phyloP scores from a whole-genome alignment of 2,888 invertebrate species.

The Patella pellucida region DNA sequence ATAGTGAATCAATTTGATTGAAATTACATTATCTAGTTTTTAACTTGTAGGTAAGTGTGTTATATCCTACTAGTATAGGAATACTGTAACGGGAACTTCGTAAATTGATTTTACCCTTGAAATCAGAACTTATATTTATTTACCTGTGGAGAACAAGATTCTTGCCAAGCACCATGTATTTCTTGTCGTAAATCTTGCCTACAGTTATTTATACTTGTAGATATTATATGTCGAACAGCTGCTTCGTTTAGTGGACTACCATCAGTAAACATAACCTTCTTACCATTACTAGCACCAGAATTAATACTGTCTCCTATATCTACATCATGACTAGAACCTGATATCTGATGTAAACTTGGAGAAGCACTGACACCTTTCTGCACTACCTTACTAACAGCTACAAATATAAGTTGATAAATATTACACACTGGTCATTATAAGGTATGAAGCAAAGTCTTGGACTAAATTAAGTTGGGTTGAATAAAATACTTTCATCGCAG shows the following conservation, averaged over 20 bases:
- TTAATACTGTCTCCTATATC: slow-evolving; percentile 12
- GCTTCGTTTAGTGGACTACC: background rate
- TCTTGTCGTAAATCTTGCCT: slow-evolving; percentile 5
- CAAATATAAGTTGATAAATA: too few species aligned
- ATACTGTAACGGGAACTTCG: too few species aligned
- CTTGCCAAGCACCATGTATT: background rate
- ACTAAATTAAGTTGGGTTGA: too few species aligned
- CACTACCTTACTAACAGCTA: slow-evolving; percentile 15
- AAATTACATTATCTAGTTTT: too few species aligned
- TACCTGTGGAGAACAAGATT: background rate
- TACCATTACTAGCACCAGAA: background rate
- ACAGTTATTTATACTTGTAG: background rate
- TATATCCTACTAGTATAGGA: too few species aligned
- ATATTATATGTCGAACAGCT: too few species aligned
- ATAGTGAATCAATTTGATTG: too few species aligned
- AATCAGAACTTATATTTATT: background rate
- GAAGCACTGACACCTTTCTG: slow-evolving; percentile 41
- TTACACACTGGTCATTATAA: too few species aligned
- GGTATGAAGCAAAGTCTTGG: too few species aligned
- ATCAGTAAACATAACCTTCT: slow-evolving; percentile 4
- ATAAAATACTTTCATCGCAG: too few species aligned
- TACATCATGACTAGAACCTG: slow-evolving; percentile 38
- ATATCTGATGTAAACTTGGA: slow-evolving; percentile 40
- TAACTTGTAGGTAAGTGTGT: too few species aligned
- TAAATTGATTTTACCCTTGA: too few species aligned